Evolutionary conservation across 2,888 invertebrate genomes (phyloP).

Genomic region (Argyra leucocephala): DNA sequence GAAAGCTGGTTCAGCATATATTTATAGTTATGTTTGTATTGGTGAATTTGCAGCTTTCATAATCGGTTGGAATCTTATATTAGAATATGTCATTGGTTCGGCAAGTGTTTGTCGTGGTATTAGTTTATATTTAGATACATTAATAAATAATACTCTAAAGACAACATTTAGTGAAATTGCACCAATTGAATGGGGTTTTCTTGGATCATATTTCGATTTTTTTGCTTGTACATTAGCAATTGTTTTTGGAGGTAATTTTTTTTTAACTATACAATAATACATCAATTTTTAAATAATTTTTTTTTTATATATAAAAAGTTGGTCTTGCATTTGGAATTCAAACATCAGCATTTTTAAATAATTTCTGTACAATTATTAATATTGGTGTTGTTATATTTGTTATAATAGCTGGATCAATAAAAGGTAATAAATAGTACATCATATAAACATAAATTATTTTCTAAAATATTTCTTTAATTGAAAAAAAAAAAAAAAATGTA

Average conservation of each 20-base stretch:
- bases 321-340: slow-evolving; percentile 68
- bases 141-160: slow-evolving; percentile 55
- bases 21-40: slow-evolving; percentile 71
- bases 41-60: slow-evolving; percentile 81
- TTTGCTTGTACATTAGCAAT: slow-evolving; percentile 60
- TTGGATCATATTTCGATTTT: slow-evolving; percentile 64
- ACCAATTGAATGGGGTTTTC: slow-evolving; percentile 50
- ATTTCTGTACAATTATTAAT: slow-evolving; percentile 65
- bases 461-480: not conserved
- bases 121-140: slow-evolving; percentile 62
- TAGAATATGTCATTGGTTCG: slow-evolving; percentile 69
- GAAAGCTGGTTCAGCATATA: slow-evolving; percentile 78
- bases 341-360: slow-evolving; percentile 68
- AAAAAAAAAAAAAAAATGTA: too few relatives aligned
- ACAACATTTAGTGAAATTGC: slow-evolving; percentile 51
- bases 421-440: slow-evolving; percentile 43
- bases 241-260: slow-evolving; percentile 54
- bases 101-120: slow-evolving; percentile 67
- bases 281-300: not conserved
- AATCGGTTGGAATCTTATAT: slow-evolving; percentile 83
- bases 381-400: slow-evolving; percentile 62
- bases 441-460: not conserved
- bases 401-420: slow-evolving; percentile 58
- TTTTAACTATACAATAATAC: not conserved
- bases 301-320: slow-evolving; percentile 41